Evolutionary conservation across 2,888 invertebrate genomes (phyloP), one percentile per base, ranked within the genome.

Genomic region (Abrostola triplasia): DNA sequence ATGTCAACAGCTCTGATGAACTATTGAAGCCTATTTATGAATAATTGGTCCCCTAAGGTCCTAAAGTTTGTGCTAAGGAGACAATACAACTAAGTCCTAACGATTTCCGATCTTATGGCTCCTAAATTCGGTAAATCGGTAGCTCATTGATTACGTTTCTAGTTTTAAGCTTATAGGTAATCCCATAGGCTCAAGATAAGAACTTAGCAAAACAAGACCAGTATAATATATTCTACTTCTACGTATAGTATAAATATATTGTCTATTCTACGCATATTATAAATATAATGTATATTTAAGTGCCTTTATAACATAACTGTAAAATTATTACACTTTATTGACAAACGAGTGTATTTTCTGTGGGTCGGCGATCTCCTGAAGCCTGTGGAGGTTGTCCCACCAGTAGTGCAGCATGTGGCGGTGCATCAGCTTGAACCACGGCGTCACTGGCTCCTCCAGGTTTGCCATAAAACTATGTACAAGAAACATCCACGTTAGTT

Each of bases 341-440:
- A 64, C 36, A 50, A 75, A 75, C 8, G 63, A 69, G 12, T 64
- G 53, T 59, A 69, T 69, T 50, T 36, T 41, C 11, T 76, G 59
- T 5, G 69, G 73, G 11, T 75, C 63, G 2, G 73, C 71, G 37
- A 73, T 92, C 76, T 95, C 92, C 37, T 96, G 90, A 55, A 98
- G 86, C 67, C 95, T 89, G 74, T 96, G 91, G 64, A 98, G 92
- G 91, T 97, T 96, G 76, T 97, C 96, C 98, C 98, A 98, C 98
- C 98, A 98, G 36, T 95, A 84, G 48, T 94, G 95, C 62, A 98
- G 92, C 72, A 96, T 96, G 80, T 96, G 95, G 68, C 96, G 95
- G 12, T 96, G 90, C 64, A 98, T 97, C 8, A 98, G 90, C 59
- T 95, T 87, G 85, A 98, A 98, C 98, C 98, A 98, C 0, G 98